Base-by-base conservation (phyloP, 2,113 vertebrate species). In the Festucalex cinctus region DNA sequence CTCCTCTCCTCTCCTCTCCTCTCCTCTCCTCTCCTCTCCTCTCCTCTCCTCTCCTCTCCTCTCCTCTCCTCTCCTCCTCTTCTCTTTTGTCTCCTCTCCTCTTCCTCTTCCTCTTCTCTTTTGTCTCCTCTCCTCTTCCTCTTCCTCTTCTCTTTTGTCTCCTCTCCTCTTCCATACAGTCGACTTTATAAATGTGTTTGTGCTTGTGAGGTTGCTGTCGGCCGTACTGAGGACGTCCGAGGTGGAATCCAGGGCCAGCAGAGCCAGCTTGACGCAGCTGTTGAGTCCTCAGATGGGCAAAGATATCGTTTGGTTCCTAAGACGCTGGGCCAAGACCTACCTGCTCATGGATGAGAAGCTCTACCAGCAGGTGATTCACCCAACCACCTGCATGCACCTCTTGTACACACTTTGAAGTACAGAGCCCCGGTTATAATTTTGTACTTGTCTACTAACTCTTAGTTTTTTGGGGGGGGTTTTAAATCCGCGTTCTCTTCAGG, bases 221-320 rank as follows among this genome's bases (percentile, higher is more conserved):
- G 96, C 96, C 0, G 91, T 99, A 79, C 83, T 99, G 72, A 93
- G 97, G 87, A 95, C 95, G 19, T 98, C 97, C 39, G 97, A 99
- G 91, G 97, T 99, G 57, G 96, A 99, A 85, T 98, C 96, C 73
- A 91, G 96, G 83, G 97, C 97, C 67, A 97, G 95, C 73, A 94
- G 96, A 83, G 97, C 96, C 57, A 94, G 95, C 78, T 93, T 98
- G 71, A 98, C 94, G 0, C 91, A 94, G 80, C 93, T 99, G 69
- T 91, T 99, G 75, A 99, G 97, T 77, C 97, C 97, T 3, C 97
- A 99, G 86, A 98, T 99, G 97, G 97, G 96, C 22, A 98, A 98
- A 81, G 97, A 99, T 85, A 97, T 98, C 68, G 91, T 98, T 28
- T 99, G 97, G 97, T 98, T 98, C 87, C 94, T 98, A 65, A 92